Evolutionary conservation across 2,888 invertebrate species (phyloP).

Genomic region (Drosophila maculinotata): DNA sequence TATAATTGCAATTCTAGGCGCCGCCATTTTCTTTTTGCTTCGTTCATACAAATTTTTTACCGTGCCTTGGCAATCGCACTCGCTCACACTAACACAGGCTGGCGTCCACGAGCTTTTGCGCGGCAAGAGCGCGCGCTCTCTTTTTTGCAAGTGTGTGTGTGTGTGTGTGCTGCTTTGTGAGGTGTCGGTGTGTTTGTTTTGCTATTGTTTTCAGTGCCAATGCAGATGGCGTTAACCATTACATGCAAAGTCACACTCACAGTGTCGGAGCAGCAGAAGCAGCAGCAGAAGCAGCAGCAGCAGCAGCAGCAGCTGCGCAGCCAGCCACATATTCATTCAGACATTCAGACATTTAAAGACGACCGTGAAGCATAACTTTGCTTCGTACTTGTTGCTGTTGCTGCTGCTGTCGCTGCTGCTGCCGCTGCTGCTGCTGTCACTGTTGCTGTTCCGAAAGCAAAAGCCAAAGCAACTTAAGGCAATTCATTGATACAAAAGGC

Average conservation of each 20-base stretch:
- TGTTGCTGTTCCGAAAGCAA: constrained; percentile 15
- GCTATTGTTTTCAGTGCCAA: constrained; percentile 68
- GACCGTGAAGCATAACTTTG: constrained; percentile 13
- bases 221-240: constrained; percentile 75
- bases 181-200: constrained; percentile 62
- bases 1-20: constrained; percentile 35
- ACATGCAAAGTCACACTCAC: constrained; percentile 76
- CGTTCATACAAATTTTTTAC: constrained; percentile 74
- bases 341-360: constrained; percentile 35
- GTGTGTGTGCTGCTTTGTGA: constrained; percentile 22
- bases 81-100: constrained; percentile 31
- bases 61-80: constrained; percentile 57
- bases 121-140: constrained; percentile 35
- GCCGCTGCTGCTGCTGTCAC: constrained; percentile 9
- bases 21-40: constrained; percentile 73
- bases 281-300: background rate
- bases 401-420: constrained; percentile 34
- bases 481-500: constrained; percentile 67
- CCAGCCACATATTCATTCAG: constrained; percentile 53
- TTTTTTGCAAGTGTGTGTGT: background rate
- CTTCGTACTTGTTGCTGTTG: constrained; percentile 50
- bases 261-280: constrained; percentile 37
- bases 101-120: constrained; percentile 42
- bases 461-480: constrained; percentile 33
- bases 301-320: constrained; percentile 11